Evolutionary conservation across 1,140 invertebrate genomes (phyloP), one percentile per base, ranked within the genome.

Genomic region (Musca vetustissima): DNA sequence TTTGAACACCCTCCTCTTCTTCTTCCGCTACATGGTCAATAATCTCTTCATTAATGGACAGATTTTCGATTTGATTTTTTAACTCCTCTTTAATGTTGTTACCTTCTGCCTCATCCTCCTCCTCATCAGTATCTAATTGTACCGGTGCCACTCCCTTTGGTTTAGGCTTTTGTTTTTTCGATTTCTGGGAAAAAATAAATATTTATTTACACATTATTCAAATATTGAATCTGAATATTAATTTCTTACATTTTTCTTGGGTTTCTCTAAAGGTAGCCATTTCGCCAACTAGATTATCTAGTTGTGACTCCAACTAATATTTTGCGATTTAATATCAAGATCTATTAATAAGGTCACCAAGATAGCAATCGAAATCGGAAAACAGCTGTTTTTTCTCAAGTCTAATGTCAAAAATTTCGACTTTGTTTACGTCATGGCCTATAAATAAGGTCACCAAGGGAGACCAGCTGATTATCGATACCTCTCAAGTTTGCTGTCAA

Each of bases 211-310:
- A 25, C 9, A 66, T 19, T n/a, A 55, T 48, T 53, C 47, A 53
- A 55, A 53, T 65, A 13, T n/a, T 8, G 21, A 57, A 64, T 55
- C 1, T 15, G 13, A 17, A n/a, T n/a, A n/a, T n/a, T n/a, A n/a
- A 13, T 28, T 24, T 69, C 69, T 66, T 67, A 80, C 76, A 66
- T 69, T 68, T 53, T 75, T 80, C 61, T 80, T 80, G 22, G 78
- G 75, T 69, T 80, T 80, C 15, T 71, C 75, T 47, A n/a, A 80
- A 70, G n/a, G 78, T 80, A 14, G 78, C 78, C 78, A 80, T 79
- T 25, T 53, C 72, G n/a, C 50, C 15, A 11, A 22, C 13, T n/a
- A 55, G 0, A 55, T n/a, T n/a, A n/a, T n/a, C n/a, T n/a, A n/a
- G n/a, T 19, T 59, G 17, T 24, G n/a, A 52, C 50, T 57, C 11